phyloP scores from a whole-genome alignment of 2,113 vertebrate species.

The Glaucomys volans region DNA sequence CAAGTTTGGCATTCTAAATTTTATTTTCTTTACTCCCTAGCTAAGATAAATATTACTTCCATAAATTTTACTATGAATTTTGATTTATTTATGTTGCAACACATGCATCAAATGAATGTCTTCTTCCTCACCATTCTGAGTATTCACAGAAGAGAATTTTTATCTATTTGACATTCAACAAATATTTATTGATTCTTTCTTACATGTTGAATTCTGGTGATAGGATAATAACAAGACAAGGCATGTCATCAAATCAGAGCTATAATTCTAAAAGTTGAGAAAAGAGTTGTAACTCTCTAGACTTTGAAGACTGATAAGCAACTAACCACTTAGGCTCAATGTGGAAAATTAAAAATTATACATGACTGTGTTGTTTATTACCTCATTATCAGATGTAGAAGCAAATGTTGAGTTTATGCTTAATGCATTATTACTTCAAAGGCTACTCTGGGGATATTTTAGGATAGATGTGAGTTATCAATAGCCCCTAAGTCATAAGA shows the following conservation, averaged over 20 bases:
- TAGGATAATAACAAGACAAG: constrained; percentile 44
- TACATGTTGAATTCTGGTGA: not conserved
- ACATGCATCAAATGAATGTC: not conserved
- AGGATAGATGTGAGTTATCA: constrained; percentile 45
- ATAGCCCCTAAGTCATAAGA: not conserved
- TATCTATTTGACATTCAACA: not conserved
- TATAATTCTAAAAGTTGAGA: constrained; percentile 54
- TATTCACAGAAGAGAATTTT: constrained; percentile 40
- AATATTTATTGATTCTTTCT: constrained; percentile 51
- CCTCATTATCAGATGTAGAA: constrained; percentile 34
- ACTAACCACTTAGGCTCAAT: not conserved
- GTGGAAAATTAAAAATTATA: constrained; percentile 44
- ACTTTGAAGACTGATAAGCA: constrained; percentile 28
- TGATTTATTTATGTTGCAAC: constrained; percentile 10
- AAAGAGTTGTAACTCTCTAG: constrained; percentile 12
- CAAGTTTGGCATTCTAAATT: constrained; percentile 29
- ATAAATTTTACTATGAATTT: constrained; percentile 36
- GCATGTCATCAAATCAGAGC: constrained; percentile 35
- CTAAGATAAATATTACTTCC: not conserved
- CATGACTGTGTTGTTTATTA: constrained; percentile 1
- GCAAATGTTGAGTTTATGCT: not conserved
- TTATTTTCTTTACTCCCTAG: constrained; percentile 43
- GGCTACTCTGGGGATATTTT: not conserved
- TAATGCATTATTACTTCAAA: not conserved
- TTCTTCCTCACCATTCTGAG: constrained; percentile 3